phyloP scores from a whole-genome alignment of 2,888 invertebrate genomes.

The Branchellion lobata region DNA sequence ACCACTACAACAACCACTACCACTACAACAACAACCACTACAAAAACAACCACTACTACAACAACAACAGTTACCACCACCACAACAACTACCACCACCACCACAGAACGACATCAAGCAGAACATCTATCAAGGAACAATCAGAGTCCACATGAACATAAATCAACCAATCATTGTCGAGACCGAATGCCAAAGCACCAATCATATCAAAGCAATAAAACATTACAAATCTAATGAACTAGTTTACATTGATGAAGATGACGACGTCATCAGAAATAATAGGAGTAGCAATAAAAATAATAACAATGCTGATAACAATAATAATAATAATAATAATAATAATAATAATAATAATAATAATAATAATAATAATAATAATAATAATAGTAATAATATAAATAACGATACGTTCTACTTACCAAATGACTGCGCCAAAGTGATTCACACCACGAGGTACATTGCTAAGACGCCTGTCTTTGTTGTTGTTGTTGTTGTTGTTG shows the following conservation, averaged over 20 bases:
- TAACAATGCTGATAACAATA: background rate
- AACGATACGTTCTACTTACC: background rate
- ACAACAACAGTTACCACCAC: background rate
- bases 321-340: background rate
- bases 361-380: background rate
- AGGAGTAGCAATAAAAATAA: too few species aligned
- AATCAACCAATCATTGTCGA: background rate
- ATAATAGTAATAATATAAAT: background rate
- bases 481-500: too few species aligned
- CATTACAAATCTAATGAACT: background rate
- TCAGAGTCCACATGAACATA: background rate
- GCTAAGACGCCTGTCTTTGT: too few species aligned
- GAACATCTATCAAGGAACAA: background rate
- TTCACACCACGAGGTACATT: background rate
- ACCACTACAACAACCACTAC: conserved; percentile 27
- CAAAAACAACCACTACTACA: conserved; percentile 1
- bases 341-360: too few species aligned
- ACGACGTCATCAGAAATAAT: background rate
- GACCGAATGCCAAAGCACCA: background rate
- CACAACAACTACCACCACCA: conserved; percentile 12
- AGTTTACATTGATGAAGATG: conserved; percentile 10
- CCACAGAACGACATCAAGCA: background rate
- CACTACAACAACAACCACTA: conserved; percentile 10
- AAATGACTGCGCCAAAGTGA: background rate
- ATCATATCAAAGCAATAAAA: background rate